phyloP scores from a whole-genome alignment of 2,797 vertebrate species.

The Spondyliosoma cantharus region DNA sequence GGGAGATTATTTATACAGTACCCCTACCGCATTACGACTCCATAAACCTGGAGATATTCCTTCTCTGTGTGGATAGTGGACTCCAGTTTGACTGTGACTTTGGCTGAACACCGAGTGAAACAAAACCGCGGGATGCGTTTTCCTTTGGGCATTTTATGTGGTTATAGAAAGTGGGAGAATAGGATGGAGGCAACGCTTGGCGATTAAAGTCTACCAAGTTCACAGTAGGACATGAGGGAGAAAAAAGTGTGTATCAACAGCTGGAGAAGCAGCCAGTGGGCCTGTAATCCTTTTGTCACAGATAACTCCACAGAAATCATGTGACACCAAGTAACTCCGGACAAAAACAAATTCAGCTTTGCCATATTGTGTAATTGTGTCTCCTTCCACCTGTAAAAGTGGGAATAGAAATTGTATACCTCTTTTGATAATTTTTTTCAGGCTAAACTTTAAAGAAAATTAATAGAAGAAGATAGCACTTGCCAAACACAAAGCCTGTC shows the following conservation, averaged over 20 bases:
- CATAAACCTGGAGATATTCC: constrained; percentile 77
- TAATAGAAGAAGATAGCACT: background rate
- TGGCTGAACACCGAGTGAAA: constrained; percentile 65
- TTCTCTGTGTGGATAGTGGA: constrained; percentile 76
- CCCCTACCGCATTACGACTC: constrained; percentile 71
- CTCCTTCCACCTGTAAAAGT: constrained; percentile 28
- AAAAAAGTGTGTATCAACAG: constrained; percentile 41
- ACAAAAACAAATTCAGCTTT: constrained; percentile 34
- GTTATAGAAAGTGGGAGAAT: constrained; percentile 41
- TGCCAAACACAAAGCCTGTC: background rate
- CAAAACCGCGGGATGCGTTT: constrained; percentile 65
- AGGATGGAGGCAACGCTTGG: constrained; percentile 33
- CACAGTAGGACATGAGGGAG: constrained; percentile 32
- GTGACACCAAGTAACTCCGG: constrained; percentile 41
- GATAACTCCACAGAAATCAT: constrained; percentile 48
- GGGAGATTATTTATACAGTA: constrained; percentile 80
- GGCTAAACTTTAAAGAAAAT: background rate
- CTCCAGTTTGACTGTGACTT: constrained; percentile 78
- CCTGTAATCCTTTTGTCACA: constrained; percentile 50
- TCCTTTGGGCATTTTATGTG: constrained; percentile 53
- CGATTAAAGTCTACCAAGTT: constrained; percentile 36
- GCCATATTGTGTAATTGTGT: constrained; percentile 9
- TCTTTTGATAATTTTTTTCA: background rate
- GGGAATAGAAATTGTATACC: background rate
- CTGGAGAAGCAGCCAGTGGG: constrained; percentile 39